These are phyloP conservation scores for Threskiornis aethiopicus DNA, from an alignment of 2,797 vertebrate genomes.

Conservation along the genomic window DNA sequence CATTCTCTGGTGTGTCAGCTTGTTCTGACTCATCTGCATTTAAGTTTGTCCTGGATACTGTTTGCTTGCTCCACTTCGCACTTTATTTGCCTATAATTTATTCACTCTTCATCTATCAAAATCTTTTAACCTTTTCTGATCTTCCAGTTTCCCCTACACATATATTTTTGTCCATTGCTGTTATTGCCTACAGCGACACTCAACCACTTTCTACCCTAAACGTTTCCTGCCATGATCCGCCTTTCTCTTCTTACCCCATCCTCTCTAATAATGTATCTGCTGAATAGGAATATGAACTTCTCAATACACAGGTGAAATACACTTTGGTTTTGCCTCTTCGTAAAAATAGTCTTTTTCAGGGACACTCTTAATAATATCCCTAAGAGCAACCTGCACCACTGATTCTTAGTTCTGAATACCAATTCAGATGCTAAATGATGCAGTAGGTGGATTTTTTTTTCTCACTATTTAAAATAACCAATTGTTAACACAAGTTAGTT, in stretches of 20 bases:
- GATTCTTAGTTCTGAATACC: neutral
- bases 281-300: neutral
- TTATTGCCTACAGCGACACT: neutral
- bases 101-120: neutral
- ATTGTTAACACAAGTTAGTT: neutral
- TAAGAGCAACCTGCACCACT: neutral
- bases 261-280: neutral
- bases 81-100: conserved; percentile 7
- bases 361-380: neutral
- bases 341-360: neutral
- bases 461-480: conserved; percentile 31
- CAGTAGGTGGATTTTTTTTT: neutral
- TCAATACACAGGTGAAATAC: neutral
- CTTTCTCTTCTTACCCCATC: neutral
- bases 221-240: neutral
- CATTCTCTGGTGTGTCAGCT: conserved; percentile 5
- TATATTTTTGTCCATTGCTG: neutral
- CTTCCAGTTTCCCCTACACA: neutral
- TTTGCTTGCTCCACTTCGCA: conserved; percentile 35
- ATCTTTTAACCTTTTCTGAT: neutral
- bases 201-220: neutral
- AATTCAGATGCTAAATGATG: conserved; percentile 17
- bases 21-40: conserved; percentile 47
- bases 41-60: conserved; percentile 46
- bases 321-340: neutral